These are phyloP conservation scores for Brachyptera risi DNA, from an alignment of 2,888 invertebrate genomes.

Conservation along the genomic window DNA sequence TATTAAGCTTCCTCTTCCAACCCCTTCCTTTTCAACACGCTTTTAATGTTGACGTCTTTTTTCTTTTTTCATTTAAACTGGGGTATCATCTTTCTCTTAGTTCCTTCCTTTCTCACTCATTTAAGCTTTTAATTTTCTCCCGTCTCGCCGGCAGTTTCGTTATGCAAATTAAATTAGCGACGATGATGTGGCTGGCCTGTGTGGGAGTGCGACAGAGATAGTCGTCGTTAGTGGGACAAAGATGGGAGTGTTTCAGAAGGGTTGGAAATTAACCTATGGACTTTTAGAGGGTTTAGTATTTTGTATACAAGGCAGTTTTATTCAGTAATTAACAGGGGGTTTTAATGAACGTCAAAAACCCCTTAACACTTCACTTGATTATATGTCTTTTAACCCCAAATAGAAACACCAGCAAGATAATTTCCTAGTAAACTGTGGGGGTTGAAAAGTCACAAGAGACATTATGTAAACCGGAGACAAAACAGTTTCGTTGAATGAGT, in stretches of 20 bases:
- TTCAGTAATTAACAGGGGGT: slow-evolving; percentile 13
- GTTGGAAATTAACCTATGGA: slow-evolving; percentile 30
- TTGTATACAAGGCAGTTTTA: slow-evolving; percentile 20
- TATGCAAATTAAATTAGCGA: slow-evolving; percentile 34
- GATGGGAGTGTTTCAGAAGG: slow-evolving; percentile 1
- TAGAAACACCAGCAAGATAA: neutral
- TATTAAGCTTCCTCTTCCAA: slow-evolving; percentile 19
- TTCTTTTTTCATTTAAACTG: neutral
- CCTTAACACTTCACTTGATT: slow-evolving; percentile 11
- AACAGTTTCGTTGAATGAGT: too few relatives aligned
- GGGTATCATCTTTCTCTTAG: slow-evolving; percentile 17
- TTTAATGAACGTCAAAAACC: slow-evolving; percentile 8
- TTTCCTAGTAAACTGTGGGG: slow-evolving; percentile 7
- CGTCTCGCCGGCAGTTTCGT: slow-evolving; percentile 27
- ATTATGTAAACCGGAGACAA: too few relatives aligned
- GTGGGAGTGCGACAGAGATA: slow-evolving; percentile 5
- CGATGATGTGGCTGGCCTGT: slow-evolving; percentile 27
- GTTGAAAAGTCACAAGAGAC: neutral
- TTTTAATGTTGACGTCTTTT: slow-evolving; percentile 6
- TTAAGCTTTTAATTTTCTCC: slow-evolving; percentile 32
- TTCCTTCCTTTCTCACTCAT: slow-evolving; percentile 21
- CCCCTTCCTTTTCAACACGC: slow-evolving; percentile 22
- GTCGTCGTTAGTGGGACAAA: neutral
- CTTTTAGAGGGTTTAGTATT: slow-evolving; percentile 13
- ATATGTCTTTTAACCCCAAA: slow-evolving; percentile 13